A percentile compares a stretch with the other conserved stretches of the same genome.
phyloP scores from a whole-genome alignment of 2,113 vertebrate species.

The Antechinus flavipes region DNA sequence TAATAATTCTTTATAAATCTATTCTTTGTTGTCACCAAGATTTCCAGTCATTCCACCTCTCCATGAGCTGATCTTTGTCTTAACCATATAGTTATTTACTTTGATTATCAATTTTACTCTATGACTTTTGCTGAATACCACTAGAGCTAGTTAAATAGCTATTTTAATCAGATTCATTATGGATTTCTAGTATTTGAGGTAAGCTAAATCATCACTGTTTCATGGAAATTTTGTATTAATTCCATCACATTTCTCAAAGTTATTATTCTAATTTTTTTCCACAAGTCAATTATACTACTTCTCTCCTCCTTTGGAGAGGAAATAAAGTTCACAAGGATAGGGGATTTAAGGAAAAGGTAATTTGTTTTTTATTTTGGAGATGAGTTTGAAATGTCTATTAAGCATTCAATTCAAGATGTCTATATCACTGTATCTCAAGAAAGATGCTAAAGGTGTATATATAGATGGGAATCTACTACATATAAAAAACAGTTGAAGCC shows the following conservation, averaged over 20 bases:
- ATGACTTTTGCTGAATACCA: background rate
- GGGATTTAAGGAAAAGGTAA: background rate
- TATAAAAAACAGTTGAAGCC: background rate
- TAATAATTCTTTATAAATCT: background rate
- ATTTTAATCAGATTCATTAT: background rate
- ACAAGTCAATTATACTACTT: background rate
- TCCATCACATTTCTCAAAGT: background rate
- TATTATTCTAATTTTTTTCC: background rate
- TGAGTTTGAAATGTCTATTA: background rate
- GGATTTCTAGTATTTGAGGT: background rate
- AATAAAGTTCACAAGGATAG: background rate
- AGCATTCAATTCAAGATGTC: background rate
- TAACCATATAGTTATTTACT: background rate
- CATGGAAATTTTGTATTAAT: background rate
- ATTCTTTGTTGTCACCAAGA: background rate
- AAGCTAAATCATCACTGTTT: background rate
- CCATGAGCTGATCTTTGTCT: background rate
- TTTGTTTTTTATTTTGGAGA: background rate
- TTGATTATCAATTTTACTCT: background rate
- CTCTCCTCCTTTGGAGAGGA: background rate
- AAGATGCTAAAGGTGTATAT: background rate
- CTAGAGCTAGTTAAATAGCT: background rate
- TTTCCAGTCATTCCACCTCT: background rate
- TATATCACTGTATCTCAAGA: background rate
- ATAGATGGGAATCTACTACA: background rate